Percentiles rank a stretch among this genome's conserved stretches.
Conservation (phyloP, 2,888 invertebrate genomes). For the Drosophila borborema region DNA sequence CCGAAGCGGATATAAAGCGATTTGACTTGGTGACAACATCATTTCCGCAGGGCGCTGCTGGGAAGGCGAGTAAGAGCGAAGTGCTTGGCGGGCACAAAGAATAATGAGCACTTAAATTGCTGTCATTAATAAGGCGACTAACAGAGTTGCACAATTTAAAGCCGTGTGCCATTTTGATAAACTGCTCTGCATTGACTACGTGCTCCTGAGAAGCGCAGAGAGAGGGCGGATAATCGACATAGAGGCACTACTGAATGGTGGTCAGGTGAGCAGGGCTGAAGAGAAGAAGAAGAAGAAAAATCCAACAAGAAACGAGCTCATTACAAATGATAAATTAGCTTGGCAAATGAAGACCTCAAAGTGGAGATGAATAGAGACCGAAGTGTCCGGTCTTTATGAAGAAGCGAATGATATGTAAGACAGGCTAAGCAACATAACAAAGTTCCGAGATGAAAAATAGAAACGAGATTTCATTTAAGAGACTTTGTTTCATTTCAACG, state of each 20-base stretch:
- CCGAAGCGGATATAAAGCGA: conserved; percentile 61
- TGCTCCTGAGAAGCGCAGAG: conserved; percentile 6
- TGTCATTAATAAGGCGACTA: conserved; percentile 49
- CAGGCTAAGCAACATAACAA: conserved; percentile 5
- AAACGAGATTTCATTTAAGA: conserved; percentile 6
- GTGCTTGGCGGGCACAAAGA: conserved; percentile 17
- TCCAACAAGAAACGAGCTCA: conserved; percentile 17
- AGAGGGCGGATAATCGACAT: conserved; percentile 12
- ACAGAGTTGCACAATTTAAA: conserved; percentile 32
- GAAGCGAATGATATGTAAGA: conserved; percentile 8
- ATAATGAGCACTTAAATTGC: conserved; percentile 50
- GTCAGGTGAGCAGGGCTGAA: conserved; percentile 6
- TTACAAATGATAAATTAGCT: conserved; percentile 47
- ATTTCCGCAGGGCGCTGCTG: conserved; percentile 55
- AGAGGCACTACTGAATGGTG: background rate
- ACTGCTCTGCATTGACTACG: conserved; percentile 26
- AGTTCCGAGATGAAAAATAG: conserved; percentile 8
- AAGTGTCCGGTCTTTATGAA: background rate
- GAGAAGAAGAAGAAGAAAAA: background rate
- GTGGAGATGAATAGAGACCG: background rate
- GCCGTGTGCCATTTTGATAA: conserved; percentile 31
- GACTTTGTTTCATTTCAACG: conserved; percentile 6
- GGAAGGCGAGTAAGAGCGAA: conserved; percentile 22
- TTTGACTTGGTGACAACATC: conserved; percentile 71
- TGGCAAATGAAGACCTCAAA: conserved; percentile 11